A percentile compares a stretch with the other conserved stretches of the same genome.
Evolutionary conservation across 2,797 vertebrate genomes (phyloP).

Genomic region (Epinephelus malabaricus): DNA sequence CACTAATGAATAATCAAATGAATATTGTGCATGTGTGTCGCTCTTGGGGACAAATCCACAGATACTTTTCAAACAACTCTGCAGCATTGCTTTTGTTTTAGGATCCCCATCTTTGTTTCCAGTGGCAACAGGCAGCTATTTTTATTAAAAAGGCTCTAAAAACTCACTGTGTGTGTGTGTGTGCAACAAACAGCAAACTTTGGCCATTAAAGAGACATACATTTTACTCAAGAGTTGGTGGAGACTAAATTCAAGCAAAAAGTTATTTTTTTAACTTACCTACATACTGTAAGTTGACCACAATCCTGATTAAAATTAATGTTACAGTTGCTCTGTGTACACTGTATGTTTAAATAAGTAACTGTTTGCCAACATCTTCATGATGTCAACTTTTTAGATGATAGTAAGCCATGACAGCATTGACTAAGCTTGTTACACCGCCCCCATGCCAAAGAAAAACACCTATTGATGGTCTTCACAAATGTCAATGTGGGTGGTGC

Average conservation of each 20-base stretch:
- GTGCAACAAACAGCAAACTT: not conserved
- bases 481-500: too few species aligned
- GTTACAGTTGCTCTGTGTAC: too few species aligned
- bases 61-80: slow-evolving; percentile 1
- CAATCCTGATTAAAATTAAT: not conserved
- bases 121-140: not conserved
- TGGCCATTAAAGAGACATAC: not conserved
- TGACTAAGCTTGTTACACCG: too few species aligned
- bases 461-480: too few species aligned
- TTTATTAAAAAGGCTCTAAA: not conserved
- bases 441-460: too few species aligned
- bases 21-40: not conserved
- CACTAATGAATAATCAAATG: slow-evolving; percentile 2
- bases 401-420: too few species aligned
- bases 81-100: too few species aligned
- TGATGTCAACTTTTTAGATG: too few species aligned
- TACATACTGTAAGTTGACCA: not conserved
- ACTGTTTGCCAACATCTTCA: not conserved
- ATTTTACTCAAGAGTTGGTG: not conserved
- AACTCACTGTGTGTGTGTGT: not conserved
- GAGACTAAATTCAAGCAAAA: not conserved
- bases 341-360: slow-evolving; percentile 20
- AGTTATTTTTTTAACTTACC: not conserved
- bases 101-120: not conserved
- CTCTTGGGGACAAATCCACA: not conserved